phyloP scores from a whole-genome alignment of 2,888 invertebrate species.

The Tachina lurida region DNA sequence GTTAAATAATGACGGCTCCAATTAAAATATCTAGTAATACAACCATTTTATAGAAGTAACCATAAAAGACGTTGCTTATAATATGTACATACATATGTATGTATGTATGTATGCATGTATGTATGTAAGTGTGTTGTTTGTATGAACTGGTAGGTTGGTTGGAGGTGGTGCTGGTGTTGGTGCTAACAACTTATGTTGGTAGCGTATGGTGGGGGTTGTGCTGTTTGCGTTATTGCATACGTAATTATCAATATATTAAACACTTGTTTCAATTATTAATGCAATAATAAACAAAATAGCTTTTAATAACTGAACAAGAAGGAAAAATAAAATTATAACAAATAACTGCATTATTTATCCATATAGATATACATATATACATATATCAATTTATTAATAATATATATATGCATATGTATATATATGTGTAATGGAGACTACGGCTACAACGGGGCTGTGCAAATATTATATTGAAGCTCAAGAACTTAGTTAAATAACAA shows the following conservation, averaged over 20 bases:
- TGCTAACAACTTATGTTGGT: background rate
- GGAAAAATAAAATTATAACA: conserved; percentile 14
- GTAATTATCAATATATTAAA: conserved; percentile 61
- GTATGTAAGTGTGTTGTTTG: conserved; percentile 1
- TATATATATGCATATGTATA: background rate
- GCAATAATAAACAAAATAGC: conserved; percentile 38
- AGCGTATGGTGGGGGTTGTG: conserved; percentile 3
- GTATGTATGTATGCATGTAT: background rate
- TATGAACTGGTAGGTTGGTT: background rate
- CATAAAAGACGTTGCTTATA: conserved; percentile 3
- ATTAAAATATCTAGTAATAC: conserved; percentile 30
- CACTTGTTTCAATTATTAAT: conserved; percentile 61
- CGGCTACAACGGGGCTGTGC: background rate
- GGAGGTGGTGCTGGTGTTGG: background rate
- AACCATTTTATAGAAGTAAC: conserved; percentile 26
- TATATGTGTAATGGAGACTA: background rate
- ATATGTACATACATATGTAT: background rate
- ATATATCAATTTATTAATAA: background rate
- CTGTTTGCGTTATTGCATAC: conserved; percentile 39
- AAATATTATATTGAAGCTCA: conserved; percentile 18
- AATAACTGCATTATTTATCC: conserved; percentile 39
- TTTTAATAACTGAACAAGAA: conserved; percentile 51
- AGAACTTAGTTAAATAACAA: conserved; percentile 5
- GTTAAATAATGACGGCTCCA: conserved; percentile 40
- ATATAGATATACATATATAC: background rate